Evolutionary conservation across 2,113 vertebrate genomes (phyloP).

Genomic region (Dolichallabes microphthalmus): DNA sequence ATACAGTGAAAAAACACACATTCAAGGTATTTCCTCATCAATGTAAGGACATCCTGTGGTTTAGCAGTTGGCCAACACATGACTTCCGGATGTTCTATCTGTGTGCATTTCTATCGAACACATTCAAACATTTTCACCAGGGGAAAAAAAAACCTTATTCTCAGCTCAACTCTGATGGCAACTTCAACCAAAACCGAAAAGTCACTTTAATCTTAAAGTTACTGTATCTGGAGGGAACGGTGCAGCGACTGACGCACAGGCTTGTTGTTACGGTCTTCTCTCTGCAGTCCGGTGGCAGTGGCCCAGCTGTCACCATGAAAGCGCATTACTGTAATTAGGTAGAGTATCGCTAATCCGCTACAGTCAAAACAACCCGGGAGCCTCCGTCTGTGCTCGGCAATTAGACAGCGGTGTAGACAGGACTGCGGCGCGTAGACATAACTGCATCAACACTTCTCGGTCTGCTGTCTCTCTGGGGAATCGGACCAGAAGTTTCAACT

Average conservation of each 20-base stretch:
- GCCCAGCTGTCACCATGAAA: slow-evolving; percentile 37
- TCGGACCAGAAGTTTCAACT: neutral
- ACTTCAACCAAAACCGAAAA: neutral
- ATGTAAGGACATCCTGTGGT: slow-evolving; percentile 23
- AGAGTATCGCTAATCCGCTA: slow-evolving; percentile 42
- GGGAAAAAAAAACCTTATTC: neutral
- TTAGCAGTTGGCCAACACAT: neutral
- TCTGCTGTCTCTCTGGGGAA: neutral
- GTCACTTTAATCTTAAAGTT: neutral
- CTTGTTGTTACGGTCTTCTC: neutral
- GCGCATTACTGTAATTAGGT: slow-evolving; percentile 49
- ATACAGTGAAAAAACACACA: neutral
- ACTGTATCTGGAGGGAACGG: neutral
- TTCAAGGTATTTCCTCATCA: slow-evolving; percentile 13
- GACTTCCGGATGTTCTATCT: slow-evolving; percentile 2
- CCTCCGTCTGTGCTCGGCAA: slow-evolving; percentile 23
- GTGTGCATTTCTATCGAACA: neutral
- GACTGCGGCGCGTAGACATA: slow-evolving; percentile 25
- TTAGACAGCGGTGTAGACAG: slow-evolving; percentile 22
- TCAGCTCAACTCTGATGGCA: neutral
- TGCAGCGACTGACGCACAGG: neutral
- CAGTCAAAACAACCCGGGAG: slow-evolving; percentile 45
- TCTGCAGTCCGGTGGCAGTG: slow-evolving; percentile 31
- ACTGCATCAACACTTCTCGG: slow-evolving; percentile 7
- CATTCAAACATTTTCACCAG: neutral